Conservation (phyloP, 2,797 vertebrate genomes). For the Hippopotamyrus pictus region DNA sequence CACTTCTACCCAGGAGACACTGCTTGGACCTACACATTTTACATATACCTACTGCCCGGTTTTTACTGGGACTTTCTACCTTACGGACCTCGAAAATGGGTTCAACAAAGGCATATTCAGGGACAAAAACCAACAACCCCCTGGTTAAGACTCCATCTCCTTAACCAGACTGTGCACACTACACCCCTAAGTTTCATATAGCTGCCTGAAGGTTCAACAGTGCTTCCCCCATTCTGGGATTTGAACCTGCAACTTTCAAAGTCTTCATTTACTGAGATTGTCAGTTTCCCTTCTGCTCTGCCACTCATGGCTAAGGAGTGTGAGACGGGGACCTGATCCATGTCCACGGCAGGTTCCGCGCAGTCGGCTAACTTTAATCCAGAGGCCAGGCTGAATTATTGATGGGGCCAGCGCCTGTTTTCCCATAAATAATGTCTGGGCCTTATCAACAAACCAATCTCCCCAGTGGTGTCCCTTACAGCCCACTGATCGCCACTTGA, state of each 20-base stretch:
- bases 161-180: neutral
- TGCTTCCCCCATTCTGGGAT: neutral
- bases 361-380: slow-evolving; percentile 18
- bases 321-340: neutral
- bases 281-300: neutral
- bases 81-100: neutral
- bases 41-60: neutral
- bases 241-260: neutral
- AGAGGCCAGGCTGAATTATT: slow-evolving; percentile 42
- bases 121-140: neutral
- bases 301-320: neutral
- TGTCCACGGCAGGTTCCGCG: neutral
- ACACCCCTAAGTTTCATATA: neutral
- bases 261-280: neutral
- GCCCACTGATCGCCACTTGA: neutral
- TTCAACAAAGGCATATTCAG: neutral
- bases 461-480: slow-evolving; percentile 46
- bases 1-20: neutral
- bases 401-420: slow-evolving; percentile 41
- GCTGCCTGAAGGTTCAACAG: neutral
- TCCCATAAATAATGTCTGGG: slow-evolving; percentile 56
- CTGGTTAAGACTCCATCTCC: neutral
- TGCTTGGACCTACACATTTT: neutral
- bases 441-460: slow-evolving; percentile 37
- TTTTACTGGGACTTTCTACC: neutral